Base-by-base conservation (phyloP, 2,113 vertebrate species). In the Micromys minutus region DNA sequence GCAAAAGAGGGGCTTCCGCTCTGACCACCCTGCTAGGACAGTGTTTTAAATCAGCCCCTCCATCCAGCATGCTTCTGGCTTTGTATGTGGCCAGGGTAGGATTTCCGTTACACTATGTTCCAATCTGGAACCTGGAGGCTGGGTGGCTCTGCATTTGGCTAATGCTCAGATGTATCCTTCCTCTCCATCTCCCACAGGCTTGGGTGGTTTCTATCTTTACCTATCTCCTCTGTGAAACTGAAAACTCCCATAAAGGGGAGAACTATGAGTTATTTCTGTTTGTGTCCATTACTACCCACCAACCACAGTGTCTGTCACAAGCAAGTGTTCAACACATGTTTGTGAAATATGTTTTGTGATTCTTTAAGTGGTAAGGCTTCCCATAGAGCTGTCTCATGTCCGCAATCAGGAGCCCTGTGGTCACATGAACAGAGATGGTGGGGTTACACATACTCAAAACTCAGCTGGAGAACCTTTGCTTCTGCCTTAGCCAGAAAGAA, bases 301-400 rank as follows among this genome's bases (percentile, higher is more conserved):
- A 74, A 90, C 96, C 94, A 97, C 90, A 92, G 89, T 81, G 95
- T 79, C 88, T 94, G 80, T 88, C 80, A 90, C 63, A 17, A 86
- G 76, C 97, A 95, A 94, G 72, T 97, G 97, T 92, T 94, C 76
- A 63, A 61, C 96, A 97, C 77, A 96, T 96, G 97, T 92, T 72
- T 61, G 79, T 67, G 75, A 76, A 95, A 63, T 88, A 12, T 83
- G 76, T 83, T 95, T 77, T 95, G 45, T 88, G 88, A 86, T 63
- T 92, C 89, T 89, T 81, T 81, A 95, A 94, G 92, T 88, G 88
- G 88, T 34, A 47, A 95, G 52, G 50, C 90, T 94, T 85, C 93
- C 85, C 93, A 2, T 36, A n/a, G 80, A 88, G 88, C 85, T 95
- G 71, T 31, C 75, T 96, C 86, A 67, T 61, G 80, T 57, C 87